Conservation (phyloP, 2,797 vertebrate species). For the Petrocephalus schoutedeni region DNA sequence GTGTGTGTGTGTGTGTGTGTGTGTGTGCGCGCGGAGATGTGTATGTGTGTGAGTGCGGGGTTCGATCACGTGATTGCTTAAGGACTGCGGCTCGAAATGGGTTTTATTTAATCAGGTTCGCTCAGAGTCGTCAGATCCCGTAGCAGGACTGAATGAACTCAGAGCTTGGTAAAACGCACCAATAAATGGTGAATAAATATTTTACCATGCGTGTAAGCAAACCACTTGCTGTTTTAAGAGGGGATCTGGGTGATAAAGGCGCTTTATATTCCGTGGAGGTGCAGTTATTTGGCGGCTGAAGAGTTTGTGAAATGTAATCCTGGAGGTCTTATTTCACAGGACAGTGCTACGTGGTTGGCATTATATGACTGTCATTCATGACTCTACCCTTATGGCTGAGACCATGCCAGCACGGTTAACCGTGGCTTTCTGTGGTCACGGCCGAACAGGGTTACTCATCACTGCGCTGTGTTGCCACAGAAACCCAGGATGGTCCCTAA, state of each 20-base stretch:
- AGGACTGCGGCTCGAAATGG: constrained; percentile 22
- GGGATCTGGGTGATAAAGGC: neutral
- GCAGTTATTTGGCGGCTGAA: neutral
- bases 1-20: neutral
- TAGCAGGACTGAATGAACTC: neutral
- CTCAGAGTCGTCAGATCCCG: neutral
- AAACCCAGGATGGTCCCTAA: neutral
- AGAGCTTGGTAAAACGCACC: neutral
- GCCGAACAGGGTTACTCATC: constrained; percentile 9
- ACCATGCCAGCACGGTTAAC: neutral
- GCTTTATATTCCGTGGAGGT: neutral
- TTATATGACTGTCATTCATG: constrained; percentile 25
- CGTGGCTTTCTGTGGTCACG: constrained; percentile 6
- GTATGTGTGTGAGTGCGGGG: neutral
- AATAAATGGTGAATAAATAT: neutral
- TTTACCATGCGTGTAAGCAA: neutral
- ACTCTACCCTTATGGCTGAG: neutral
- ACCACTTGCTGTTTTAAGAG: neutral
- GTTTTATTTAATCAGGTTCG: neutral
- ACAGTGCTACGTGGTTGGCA: constrained; percentile 30
- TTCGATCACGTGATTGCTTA: constrained; percentile 37
- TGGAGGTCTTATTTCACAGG: constrained; percentile 28
- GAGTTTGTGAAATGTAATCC: constrained; percentile 19
- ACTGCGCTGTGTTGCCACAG: neutral
- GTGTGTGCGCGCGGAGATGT: neutral